Base-by-base conservation (phyloP, 2,113 vertebrate genomes). In the Gavia stellata region DNA sequence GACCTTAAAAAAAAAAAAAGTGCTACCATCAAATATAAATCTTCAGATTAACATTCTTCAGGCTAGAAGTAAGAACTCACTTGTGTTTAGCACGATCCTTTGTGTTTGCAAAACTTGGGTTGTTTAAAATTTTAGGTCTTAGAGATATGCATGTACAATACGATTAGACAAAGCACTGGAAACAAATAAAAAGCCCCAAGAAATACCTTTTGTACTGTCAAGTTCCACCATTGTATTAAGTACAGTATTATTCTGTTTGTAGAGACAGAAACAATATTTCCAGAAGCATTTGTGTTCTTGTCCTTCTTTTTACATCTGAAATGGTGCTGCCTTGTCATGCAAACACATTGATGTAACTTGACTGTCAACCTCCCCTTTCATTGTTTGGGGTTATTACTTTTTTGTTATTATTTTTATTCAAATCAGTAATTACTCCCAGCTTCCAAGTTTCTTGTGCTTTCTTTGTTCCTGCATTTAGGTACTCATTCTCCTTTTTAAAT, bases 321-420 rank as follows among this genome's bases (percentile, higher is more conserved):
- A 81, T 72, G 26, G 75, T 25, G 26, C 72, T 81, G 81, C 84
- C 53, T 71, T 92, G 86, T 85, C 84, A 90, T n/a, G 67, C 23
- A 81, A 89, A 86, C 44, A 68, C 16, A 8, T 36, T 66, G 77
- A 88, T 82, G 67, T 78, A 88, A 78, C 50, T 55, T 85, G 92
- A 92, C 81, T 79, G 50, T 61, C 86, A 92, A 63, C 82, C 68
- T 91, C 82, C 87, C 84, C 78, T 52, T 34, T 44, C 71, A 68
- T 55, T n/a, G 24, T 96, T 96, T 94, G 93, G 5, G 7, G 42
- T 58, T 85, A 84, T 91, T 83, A 44, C 31, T 36, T 74, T 91
- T 95, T 68, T 86, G 75, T 19, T 89, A 71, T 91, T 94, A 78
- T 65, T 95, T 96, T 75, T 86, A 78, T 87, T 85, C 83, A 50